A percentile compares a stretch with the other conserved stretches of the same genome.
These are phyloP conservation scores for Synanthedon formicaeformis DNA, from an alignment of 2,888 invertebrate species.

Conservation along the genomic window DNA sequence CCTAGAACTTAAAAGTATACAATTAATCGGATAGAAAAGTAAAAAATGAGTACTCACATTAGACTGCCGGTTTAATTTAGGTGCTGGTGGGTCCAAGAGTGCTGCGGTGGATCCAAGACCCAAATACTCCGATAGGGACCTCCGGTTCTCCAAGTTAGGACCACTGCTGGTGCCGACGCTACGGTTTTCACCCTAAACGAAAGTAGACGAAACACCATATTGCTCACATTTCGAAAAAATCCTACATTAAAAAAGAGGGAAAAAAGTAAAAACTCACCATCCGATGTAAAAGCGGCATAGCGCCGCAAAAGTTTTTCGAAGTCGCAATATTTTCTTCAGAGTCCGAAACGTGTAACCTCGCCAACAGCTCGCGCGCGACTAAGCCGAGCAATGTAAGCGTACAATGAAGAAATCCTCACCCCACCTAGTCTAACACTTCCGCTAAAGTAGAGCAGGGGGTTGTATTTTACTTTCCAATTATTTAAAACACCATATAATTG, in stretches of 20 bases:
- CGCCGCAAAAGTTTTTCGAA: constrained; percentile 37
- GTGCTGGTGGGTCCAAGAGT: constrained; percentile 23
- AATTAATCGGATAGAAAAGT: neutral
- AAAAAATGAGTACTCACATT: constrained; percentile 32
- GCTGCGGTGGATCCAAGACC: constrained; percentile 27
- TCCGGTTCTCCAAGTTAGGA: constrained; percentile 28
- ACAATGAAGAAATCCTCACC: constrained; percentile 35
- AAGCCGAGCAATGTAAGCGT: constrained; percentile 18
- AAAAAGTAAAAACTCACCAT: constrained; percentile 29
- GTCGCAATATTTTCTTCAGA: constrained; percentile 21
- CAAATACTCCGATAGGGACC: constrained; percentile 40
- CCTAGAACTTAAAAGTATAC: no score
- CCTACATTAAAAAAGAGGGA: neutral
- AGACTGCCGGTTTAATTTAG: constrained; percentile 15
- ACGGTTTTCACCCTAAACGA: constrained; percentile 35
- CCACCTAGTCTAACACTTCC: constrained; percentile 25
- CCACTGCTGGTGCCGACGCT: constrained; percentile 28
- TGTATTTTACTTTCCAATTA: no score
- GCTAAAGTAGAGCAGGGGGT: constrained; percentile 4
- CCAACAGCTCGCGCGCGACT: constrained; percentile 46
- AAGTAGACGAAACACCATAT: constrained; percentile 1
- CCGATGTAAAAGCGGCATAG: constrained; percentile 53
- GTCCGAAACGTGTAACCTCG: constrained; percentile 23
- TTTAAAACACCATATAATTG: no score
- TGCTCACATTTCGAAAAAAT: neutral